Evolutionary conservation across 2,113 vertebrate genomes (phyloP).

Genomic region (Neogobius melanostomus): DNA sequence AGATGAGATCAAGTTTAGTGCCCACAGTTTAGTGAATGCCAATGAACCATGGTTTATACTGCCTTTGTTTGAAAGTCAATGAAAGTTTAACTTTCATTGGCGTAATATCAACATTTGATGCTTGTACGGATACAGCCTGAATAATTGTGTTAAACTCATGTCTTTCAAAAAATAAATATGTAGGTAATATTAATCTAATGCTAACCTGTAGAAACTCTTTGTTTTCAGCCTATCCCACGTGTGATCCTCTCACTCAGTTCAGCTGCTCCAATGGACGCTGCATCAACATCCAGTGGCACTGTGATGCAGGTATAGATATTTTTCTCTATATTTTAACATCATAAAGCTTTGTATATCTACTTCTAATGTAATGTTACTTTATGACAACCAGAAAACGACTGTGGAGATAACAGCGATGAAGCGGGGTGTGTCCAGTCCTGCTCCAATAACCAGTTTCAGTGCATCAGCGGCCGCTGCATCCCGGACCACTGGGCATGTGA

Average conservation of each 20-base stretch:
- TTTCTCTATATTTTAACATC: not conserved
- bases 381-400: constrained; percentile 86
- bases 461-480: constrained; percentile 88
- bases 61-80: too few species aligned
- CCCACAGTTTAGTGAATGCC: too few species aligned
- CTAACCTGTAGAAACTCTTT: not conserved
- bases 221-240: constrained; percentile 88
- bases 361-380: not conserved
- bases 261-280: constrained; percentile 91
- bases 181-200: not conserved
- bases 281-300: constrained; percentile 92
- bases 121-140: not conserved
- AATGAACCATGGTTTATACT: too few species aligned
- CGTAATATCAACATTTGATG: not conserved
- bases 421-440: constrained; percentile 85
- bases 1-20: too few species aligned
- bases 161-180: not conserved
- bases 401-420: constrained; percentile 94
- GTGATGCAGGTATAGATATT: constrained; percentile 86
- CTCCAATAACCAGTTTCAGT: constrained; percentile 86
- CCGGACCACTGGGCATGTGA: constrained; percentile 94
- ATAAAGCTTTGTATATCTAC: not conserved
- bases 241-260: constrained; percentile 89
- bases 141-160: too few species aligned
- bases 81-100: too few species aligned